Evolutionary conservation across 1,140 invertebrate species (phyloP), one percentile per base, ranked within the genome.

Genomic region (Polypedilum pembai): DNA sequence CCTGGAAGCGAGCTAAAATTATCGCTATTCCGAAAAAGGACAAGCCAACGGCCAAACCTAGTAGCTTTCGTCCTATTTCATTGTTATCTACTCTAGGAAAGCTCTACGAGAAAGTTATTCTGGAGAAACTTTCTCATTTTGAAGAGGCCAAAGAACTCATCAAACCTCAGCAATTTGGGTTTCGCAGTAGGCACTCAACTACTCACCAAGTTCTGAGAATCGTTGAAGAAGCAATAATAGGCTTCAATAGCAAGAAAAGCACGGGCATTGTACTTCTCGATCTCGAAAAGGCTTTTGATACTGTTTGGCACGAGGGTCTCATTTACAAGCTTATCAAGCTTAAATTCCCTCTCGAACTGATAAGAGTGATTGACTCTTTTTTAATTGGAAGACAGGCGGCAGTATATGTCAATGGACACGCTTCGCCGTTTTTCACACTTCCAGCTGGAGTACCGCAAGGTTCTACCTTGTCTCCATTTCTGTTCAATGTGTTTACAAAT

Each of bases 21-120:
- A 77, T 83, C 10, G 76, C 79, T 0, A 80, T 84, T 33, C 78
- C 74, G 0, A 84, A 84, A 78, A 79, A 80, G 2, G 78, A 79
- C 7, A 84, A 85, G 78, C 73, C 78, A 24, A 65, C 73, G 20
- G 74, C 56, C 15, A 15, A 40, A 8, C 75, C 78, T 4, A 18
- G 18, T 33, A 80, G 75, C 41, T 80, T 80, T 45, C 75, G 80
- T 40, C 80, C 80, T 10, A 82, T 80, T 12, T 79, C 78, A 66
- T 75, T 80, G 0, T 76, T 81, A 1, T 65, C 73, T 17, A 76
- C 75, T 7, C 17, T 80, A 0, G 77, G 76, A 12, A 80, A 82
- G 76, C 20, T 80, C 3, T 74, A 78, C 1, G 80, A 80, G 76
- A 79, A 21, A 41, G 73, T 79, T 0, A 76, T 82, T 1, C 72